Percentiles rank a stretch among this genome's conserved stretches.
phyloP scores from a whole-genome alignment of 2,113 vertebrate species.

The Bungarus multicinctus region DNA sequence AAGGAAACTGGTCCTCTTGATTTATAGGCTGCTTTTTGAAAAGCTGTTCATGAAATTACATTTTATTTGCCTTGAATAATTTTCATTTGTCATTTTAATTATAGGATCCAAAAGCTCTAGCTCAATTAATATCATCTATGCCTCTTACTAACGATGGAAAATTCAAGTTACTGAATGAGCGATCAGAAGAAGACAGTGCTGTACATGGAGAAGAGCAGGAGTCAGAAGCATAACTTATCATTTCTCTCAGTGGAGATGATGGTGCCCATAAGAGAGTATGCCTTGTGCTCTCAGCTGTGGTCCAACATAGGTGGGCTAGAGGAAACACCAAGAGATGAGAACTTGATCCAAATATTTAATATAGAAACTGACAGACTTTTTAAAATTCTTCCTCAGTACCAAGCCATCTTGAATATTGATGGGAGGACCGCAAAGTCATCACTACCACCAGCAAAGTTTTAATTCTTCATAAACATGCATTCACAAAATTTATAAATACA shows the following conservation, averaged over 20 bases:
- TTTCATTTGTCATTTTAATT: background rate
- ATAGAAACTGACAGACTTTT: slow-evolving; percentile 36
- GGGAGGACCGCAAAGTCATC: background rate
- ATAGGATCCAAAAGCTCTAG: slow-evolving; percentile 91
- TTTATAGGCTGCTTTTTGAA: background rate
- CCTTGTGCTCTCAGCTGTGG: background rate
- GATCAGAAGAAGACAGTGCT: slow-evolving; percentile 64
- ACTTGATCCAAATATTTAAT: background rate
- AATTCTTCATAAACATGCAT: slow-evolving; percentile 4
- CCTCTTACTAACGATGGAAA: slow-evolving; percentile 90
- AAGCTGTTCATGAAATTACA: background rate
- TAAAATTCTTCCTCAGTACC: background rate
- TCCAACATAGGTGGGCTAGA: fast-evolving
- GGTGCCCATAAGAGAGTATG: background rate
- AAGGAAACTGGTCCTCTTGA: background rate
- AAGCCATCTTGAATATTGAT: background rate
- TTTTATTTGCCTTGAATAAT: background rate
- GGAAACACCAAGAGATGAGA: fast-evolving
- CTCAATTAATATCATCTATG: slow-evolving; percentile 89
- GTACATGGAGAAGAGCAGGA: slow-evolving; percentile 72
- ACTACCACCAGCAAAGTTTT: background rate
- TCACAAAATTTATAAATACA: background rate
- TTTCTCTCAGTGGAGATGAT: background rate
- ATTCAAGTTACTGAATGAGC: slow-evolving; percentile 84
- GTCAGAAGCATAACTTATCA: slow-evolving; percentile 82